Evolutionary conservation across 1,140 invertebrate genomes (phyloP).

Genomic region (Chironomus tepperi): DNA sequence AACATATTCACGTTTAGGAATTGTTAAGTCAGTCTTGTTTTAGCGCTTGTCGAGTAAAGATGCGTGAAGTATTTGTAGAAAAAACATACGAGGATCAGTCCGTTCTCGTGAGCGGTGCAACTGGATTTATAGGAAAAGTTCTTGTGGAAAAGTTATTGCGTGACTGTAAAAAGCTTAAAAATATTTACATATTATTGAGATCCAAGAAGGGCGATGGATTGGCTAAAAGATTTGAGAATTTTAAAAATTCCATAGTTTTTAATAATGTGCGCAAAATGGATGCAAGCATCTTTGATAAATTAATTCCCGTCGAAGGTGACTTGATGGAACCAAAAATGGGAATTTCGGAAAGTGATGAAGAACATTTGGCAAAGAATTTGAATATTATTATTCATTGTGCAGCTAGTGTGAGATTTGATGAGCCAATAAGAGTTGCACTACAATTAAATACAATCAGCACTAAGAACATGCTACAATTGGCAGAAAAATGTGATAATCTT

Average conservation of each 20-base stretch:
- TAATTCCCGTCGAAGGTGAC: background rate
- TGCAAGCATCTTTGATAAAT: constrained; percentile 28
- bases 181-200: constrained; percentile 58
- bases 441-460: constrained; percentile 53
- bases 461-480: constrained; percentile 46
- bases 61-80: constrained; percentile 17
- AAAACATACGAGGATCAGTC: background rate
- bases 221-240: constrained; percentile 33
- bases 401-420: constrained; percentile 78
- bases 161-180: constrained; percentile 53
- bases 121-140: constrained; percentile 46
- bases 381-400: constrained; percentile 77
- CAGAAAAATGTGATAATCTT: constrained; percentile 55
- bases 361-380: constrained; percentile 49
- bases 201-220: constrained; percentile 42
- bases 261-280: constrained; percentile 30
- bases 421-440: constrained; percentile 57
- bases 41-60: background rate
- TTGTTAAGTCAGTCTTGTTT: constrained; percentile 2
- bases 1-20: constrained; percentile 1
- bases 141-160: constrained; percentile 61
- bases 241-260: constrained; percentile 36
- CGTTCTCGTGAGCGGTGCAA: constrained; percentile 29
- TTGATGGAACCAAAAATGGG: background rate
- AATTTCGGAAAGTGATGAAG: constrained; percentile 46